Evolutionary conservation across 1,140 invertebrate genomes (phyloP).

Genomic region (Potamilus streckersoni): DNA sequence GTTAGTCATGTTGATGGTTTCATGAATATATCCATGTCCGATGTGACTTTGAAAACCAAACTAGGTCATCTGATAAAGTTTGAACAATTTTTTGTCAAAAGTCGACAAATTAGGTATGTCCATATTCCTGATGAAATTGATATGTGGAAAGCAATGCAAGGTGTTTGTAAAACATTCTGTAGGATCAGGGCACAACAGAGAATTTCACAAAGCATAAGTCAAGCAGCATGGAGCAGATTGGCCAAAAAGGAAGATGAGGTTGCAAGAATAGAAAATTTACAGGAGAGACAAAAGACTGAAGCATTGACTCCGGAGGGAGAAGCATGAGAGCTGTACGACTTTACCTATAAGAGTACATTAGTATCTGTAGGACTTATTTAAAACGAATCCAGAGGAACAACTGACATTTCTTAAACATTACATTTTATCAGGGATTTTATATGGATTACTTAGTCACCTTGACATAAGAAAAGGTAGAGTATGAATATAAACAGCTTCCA

Average conservation of each 20-base stretch:
- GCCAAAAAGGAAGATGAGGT: conserved; percentile 17
- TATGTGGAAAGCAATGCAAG: conserved; percentile 50
- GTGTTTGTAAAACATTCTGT: conserved; percentile 22
- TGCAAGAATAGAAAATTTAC: too few relatives aligned
- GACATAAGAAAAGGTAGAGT: too few relatives aligned
- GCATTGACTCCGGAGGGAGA: too few relatives aligned
- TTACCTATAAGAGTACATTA: too few relatives aligned
- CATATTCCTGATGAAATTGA: conserved; percentile 73
- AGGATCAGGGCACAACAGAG: background rate
- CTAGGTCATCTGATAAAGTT: conserved; percentile 69
- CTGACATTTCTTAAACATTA: too few relatives aligned
- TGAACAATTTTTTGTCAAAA: conserved; percentile 74
- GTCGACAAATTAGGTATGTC: conserved; percentile 76
- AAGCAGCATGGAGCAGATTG: conserved; percentile 32
- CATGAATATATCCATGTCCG: conserved; percentile 77
- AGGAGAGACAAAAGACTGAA: too few relatives aligned
- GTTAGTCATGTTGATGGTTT: conserved; percentile 75
- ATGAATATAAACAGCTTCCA: too few relatives aligned
- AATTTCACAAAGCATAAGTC: conserved; percentile 24
- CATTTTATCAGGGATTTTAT: too few relatives aligned
- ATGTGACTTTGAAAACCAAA: conserved; percentile 74
- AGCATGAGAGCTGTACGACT: too few relatives aligned
- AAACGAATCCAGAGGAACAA: too few relatives aligned
- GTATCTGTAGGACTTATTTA: too few relatives aligned
- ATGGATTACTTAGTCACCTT: too few relatives aligned